Conservation (phyloP, 2,888 invertebrate species). For the Drosophila suboccidentalis region DNA sequence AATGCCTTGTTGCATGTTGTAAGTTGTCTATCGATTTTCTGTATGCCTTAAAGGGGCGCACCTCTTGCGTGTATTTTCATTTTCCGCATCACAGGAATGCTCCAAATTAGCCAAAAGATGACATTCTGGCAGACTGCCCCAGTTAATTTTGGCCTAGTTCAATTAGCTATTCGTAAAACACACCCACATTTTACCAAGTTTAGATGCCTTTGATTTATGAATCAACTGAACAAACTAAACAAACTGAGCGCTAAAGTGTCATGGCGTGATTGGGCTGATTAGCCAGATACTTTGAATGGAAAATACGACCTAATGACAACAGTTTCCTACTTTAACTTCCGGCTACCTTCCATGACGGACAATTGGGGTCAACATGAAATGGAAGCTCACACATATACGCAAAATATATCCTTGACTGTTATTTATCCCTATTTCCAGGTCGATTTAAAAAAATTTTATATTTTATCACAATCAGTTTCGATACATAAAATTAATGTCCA, state of each 20-base stretch:
- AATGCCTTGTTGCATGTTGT: slow-evolving; percentile 19
- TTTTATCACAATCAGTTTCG: no score
- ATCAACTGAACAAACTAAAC: slow-evolving; percentile 4
- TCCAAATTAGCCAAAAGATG: slow-evolving; percentile 20
- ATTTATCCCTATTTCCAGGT: neutral
- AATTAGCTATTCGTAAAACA: slow-evolving; percentile 17
- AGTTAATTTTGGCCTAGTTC: slow-evolving; percentile 21
- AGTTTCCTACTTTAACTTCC: neutral
- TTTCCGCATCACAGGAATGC: slow-evolving; percentile 14
- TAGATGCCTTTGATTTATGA: slow-evolving; percentile 34
- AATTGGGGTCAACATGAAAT: slow-evolving; percentile 12
- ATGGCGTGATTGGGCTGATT: slow-evolving; percentile 46
- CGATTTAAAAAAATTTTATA: no score
- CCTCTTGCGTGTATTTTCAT: slow-evolving; percentile 35
- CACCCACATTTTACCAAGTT: slow-evolving; percentile 6
- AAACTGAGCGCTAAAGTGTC: slow-evolving; percentile 34
- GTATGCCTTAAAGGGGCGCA: slow-evolving; percentile 9
- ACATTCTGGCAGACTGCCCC: slow-evolving; percentile 21
- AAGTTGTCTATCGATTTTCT: slow-evolving; percentile 49
- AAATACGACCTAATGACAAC: slow-evolving; percentile 40
- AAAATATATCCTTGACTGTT: neutral
- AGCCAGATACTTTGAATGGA: slow-evolving; percentile 17
- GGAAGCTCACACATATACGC: neutral
- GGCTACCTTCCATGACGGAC: no score
- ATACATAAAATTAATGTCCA: no score